Base-by-base conservation (phyloP, 2,797 vertebrate species). In the Anableps anableps region DNA sequence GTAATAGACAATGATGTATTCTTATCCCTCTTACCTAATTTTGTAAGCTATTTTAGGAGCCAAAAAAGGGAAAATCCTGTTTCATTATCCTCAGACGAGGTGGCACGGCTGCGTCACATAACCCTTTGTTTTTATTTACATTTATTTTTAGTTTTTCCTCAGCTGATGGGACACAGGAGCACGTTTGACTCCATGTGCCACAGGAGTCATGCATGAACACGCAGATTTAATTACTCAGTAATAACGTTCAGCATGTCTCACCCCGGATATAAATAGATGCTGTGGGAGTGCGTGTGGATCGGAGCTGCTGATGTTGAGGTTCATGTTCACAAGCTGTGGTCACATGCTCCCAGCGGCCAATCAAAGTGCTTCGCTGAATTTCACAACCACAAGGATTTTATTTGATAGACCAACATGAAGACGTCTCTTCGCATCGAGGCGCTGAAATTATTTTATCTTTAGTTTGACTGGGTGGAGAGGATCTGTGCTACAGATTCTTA, bases 171-270 rank as follows among this genome's bases (percentile, higher is more conserved):
- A 76, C 38, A 1, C 73, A 17, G 79, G 45, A 1, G 81, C 92
- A 93, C 87, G 83, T 92, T 91, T 81, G 51, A 1, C 80, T 88
- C 82, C 93, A 90, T 89, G 92, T 92, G 93, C 86, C 75, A 4
- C 86, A 86, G 87, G 88, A 91, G 82, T 19, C 83, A 76, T 29
- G 91, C 93, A 91, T 90, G 86, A 91, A 82, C 83, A 36, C 89
- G 78, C 92, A 92, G 84, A 93, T 94, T 93, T 94, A 93, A 95
- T 96, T 94, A 93, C 91, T 89, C 88, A 75, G 82, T 88, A 84
- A 89, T 91, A 89, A 92, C 88, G 88, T 89, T 87, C 86, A 88
- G 74, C 80, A 83, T 34, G 81, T 81, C 75, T 80, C 79, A 84
- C 86, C 83, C 34, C 0, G 13, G 80, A 83, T 86, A 91, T 81